phyloP scores from a whole-genome alignment of 2,888 invertebrate species.

The Mimumesa dahlbomi region DNA sequence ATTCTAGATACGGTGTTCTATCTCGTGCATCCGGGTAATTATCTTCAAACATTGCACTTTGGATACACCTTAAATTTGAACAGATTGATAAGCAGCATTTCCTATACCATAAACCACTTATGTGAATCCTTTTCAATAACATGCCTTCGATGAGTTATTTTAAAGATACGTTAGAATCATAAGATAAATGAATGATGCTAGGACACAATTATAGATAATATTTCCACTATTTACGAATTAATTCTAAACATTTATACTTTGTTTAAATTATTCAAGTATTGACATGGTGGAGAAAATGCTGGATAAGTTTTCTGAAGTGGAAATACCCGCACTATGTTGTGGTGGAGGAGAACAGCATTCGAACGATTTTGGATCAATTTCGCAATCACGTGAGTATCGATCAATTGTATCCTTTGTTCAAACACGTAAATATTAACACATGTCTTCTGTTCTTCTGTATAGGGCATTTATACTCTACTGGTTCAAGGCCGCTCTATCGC shows the following conservation, averaged over 20 bases:
- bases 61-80: no score
- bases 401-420: not conserved
- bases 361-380: conserved; percentile 75
- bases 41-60: conserved; percentile 17
- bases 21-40: conserved; percentile 19
- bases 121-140: no score
- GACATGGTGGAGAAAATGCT: conserved; percentile 71
- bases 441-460: conserved; percentile 10
- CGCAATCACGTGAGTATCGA: conserved; percentile 72
- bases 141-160: no score
- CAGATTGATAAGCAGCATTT: not conserved
- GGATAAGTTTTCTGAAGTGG: conserved; percentile 75
- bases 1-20: no score
- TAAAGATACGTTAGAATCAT: no score
- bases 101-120: no score
- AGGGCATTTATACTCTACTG: conserved; percentile 76
- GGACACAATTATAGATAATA: no score
- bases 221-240: no score
- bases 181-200: no score
- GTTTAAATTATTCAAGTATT: conserved; percentile 64
- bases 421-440: no score
- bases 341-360: conserved; percentile 71
- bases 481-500: conserved; percentile 72
- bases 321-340: conserved; percentile 71
- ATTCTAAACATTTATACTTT: not conserved